phyloP scores from a whole-genome alignment of 1,140 invertebrate species.

The Bombus superbus region DNA sequence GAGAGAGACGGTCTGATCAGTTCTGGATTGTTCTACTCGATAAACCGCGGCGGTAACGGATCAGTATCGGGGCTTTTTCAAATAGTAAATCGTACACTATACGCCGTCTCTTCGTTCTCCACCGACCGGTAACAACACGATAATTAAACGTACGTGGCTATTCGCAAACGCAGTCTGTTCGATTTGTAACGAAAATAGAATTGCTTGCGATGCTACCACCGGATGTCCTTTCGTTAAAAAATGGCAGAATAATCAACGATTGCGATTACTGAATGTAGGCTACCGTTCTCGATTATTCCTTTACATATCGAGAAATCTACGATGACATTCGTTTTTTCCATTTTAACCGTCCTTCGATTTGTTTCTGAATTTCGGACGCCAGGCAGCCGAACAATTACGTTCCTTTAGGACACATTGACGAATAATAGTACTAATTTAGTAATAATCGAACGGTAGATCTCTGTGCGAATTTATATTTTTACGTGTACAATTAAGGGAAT shows the following conservation, averaged over 20 bases:
- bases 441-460: too few species aligned
- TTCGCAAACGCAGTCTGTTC: neutral
- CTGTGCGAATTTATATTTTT: too few species aligned
- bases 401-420: too few species aligned
- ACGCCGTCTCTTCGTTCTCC: neutral
- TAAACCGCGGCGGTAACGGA: too few species aligned
- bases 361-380: too few species aligned
- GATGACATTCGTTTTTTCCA: accelerated
- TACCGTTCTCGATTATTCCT: conserved; percentile 7
- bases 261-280: neutral
- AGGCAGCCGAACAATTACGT: too few species aligned
- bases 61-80: neutral
- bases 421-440: too few species aligned
- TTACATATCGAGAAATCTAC: neutral
- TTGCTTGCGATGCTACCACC: neutral
- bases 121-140: neutral
- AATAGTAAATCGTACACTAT: neutral
- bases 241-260: neutral
- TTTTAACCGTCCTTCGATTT: too few species aligned
- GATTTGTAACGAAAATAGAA: neutral
- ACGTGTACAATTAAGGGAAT: too few species aligned
- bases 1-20: neutral
- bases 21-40: neutral
- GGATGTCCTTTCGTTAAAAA: neutral
- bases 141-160: conserved; percentile 16